A percentile compares a stretch with the other conserved stretches of the same genome.
Evolutionary conservation across 1,140 invertebrate genomes (phyloP).

Genomic region (Maconellicoccus hirsutus): DNA sequence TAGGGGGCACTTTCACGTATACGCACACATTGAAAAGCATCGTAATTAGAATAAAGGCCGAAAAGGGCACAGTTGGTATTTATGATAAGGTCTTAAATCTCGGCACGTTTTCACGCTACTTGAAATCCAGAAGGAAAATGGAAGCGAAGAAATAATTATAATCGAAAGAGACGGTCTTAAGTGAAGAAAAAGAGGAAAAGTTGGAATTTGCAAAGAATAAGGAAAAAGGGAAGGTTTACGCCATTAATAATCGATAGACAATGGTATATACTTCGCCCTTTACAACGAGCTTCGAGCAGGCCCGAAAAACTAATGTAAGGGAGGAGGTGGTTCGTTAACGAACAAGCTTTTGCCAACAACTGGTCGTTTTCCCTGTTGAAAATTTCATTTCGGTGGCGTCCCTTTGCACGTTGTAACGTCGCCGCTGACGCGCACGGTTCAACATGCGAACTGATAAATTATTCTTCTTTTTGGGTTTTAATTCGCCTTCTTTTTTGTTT

Average conservation of each 20-base stretch:
- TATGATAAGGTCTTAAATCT: too few species aligned
- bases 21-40: too few species aligned
- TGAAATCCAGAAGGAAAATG: too few species aligned
- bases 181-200: neutral
- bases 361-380: conserved; percentile 19
- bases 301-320: neutral
- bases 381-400: conserved; percentile 5
- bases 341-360: conserved; percentile 21
- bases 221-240: neutral
- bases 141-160: too few species aligned
- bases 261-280: neutral
- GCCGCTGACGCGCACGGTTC: neutral
- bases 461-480: neutral
- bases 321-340: neutral
- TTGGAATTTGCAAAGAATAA: conserved; percentile 9
- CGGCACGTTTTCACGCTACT: too few species aligned
- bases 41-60: too few species aligned
- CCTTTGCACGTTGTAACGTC: neutral
- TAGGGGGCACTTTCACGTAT: too few species aligned
- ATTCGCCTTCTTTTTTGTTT: neutral
- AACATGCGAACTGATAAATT: conserved; percentile 19
- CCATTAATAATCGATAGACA: conserved; percentile 22
- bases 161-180: too few species aligned
- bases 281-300: neutral
- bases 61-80: too few species aligned